Evolutionary conservation across 2,888 invertebrate species (phyloP).

Genomic region (Psococerastis gibbosa): DNA sequence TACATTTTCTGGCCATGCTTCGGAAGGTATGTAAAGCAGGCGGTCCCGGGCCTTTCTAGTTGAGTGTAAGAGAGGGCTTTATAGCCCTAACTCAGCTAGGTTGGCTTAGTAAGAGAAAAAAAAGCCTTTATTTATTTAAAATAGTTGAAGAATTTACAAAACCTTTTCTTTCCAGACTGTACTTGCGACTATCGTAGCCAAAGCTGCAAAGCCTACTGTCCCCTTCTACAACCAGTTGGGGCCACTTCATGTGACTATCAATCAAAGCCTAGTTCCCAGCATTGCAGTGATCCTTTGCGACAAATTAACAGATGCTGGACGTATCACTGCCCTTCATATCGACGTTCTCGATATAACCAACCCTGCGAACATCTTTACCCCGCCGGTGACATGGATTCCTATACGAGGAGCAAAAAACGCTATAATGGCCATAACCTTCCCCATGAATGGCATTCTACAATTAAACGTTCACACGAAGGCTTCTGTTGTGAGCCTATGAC

Average conservation of each 20-base stretch:
- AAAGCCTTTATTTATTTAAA: not conserved
- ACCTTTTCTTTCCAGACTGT: not conserved
- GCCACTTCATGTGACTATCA: not conserved
- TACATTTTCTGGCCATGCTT: no score
- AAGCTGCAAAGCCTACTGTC: conserved; percentile 6
- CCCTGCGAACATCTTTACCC: not conserved
- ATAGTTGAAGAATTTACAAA: not conserved
- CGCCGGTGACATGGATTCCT: not conserved
- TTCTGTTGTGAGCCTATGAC: not conserved
- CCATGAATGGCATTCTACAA: not conserved
- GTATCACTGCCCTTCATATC: not conserved
- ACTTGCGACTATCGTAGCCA: conserved; percentile 1
- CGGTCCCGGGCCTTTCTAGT: no score
- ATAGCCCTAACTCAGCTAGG: no score
- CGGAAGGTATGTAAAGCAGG: no score
- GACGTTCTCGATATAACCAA: no score
- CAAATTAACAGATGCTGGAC: not conserved
- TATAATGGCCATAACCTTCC: not conserved
- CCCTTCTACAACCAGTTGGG: not conserved
- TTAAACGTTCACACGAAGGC: not conserved
- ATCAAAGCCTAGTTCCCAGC: not conserved
- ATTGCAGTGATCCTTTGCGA: not conserved
- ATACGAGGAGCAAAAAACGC: not conserved
- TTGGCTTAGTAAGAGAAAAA: no score
- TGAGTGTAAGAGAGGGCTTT: no score